Evolutionary conservation across 1,140 invertebrate species (phyloP).

Genomic region (Temnothorax longispinosus): DNA sequence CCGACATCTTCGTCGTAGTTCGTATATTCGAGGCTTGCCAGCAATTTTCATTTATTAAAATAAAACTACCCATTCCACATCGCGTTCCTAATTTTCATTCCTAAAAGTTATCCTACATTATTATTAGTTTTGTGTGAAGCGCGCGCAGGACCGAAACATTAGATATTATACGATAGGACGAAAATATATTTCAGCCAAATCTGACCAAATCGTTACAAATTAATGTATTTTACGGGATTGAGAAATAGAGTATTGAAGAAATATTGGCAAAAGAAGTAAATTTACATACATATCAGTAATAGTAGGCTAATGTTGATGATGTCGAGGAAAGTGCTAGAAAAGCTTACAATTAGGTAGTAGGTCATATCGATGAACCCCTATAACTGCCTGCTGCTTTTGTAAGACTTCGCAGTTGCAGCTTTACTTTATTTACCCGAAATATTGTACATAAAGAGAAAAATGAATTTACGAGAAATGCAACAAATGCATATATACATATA

Average conservation of each 20-base stretch:
- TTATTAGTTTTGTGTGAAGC: neutral
- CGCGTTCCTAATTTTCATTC: slow-evolving; percentile 20
- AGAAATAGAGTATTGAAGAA: neutral
- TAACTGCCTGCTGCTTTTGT: slow-evolving; percentile 57
- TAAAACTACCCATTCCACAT: neutral
- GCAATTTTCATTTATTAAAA: slow-evolving; percentile 65
- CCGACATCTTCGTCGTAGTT: neutral
- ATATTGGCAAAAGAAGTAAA: neutral
- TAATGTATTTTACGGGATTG: neutral
- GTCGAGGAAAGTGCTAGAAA: slow-evolving; percentile 58
- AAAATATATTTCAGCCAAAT: too few species aligned
- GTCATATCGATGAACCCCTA: slow-evolving; percentile 67
- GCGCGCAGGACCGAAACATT: neutral
- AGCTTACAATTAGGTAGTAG: slow-evolving; percentile 48
- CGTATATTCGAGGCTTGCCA: slow-evolving; percentile 8
- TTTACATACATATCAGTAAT: neutral
- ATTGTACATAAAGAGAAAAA: neutral
- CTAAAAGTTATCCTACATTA: neutral
- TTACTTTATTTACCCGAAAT: neutral
- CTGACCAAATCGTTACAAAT: too few species aligned
- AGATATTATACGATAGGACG: too few species aligned
- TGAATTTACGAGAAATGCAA: neutral
- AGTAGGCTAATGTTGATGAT: slow-evolving; percentile 65
- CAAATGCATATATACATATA: neutral
- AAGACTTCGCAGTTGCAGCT: slow-evolving; percentile 56